A percentile compares a stretch with the other conserved stretches of the same genome.
phyloP scores from a whole-genome alignment of 2,113 vertebrate species.

The Otus sunia region DNA sequence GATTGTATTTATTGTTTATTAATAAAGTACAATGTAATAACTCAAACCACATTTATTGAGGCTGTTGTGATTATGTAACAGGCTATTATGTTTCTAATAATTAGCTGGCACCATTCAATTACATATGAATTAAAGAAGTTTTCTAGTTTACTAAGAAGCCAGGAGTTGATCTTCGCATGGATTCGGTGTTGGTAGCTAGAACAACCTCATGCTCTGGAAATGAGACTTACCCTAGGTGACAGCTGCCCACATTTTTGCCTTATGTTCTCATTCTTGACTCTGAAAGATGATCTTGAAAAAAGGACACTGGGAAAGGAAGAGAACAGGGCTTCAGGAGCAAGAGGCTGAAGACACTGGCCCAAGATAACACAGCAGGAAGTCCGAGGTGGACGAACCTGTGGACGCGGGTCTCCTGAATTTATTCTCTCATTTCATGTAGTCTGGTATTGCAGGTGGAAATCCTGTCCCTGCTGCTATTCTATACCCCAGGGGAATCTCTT shows the following conservation, averaged over 20 bases:
- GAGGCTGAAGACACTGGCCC: not conserved
- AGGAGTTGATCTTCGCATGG: not conserved
- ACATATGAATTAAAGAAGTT: conserved; percentile 6
- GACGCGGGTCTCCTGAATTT: not conserved
- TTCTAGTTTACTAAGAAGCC: not conserved
- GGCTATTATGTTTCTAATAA: conserved; percentile 49
- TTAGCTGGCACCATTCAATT: conserved; percentile 40
- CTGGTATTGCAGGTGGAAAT: not conserved
- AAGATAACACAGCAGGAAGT: not conserved
- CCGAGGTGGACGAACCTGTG: not conserved
- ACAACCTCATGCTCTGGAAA: not conserved
- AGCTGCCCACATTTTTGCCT: not conserved
- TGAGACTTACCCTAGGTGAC: not conserved
- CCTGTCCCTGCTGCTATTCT: not conserved
- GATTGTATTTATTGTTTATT: conserved; percentile 25
- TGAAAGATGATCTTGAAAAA: not conserved
- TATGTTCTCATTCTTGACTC: not conserved
- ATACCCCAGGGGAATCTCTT: not conserved
- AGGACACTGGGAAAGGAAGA: not conserved
- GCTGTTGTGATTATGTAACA: conserved; percentile 39
- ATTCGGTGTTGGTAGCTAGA: not conserved
- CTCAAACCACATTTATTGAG: conserved; percentile 55
- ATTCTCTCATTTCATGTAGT: not conserved
- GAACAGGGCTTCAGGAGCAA: not conserved
- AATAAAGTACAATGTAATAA: conserved; percentile 44